phyloP scores from a whole-genome alignment of 2,797 vertebrate genomes.

The Sebastes oblongus region DNA sequence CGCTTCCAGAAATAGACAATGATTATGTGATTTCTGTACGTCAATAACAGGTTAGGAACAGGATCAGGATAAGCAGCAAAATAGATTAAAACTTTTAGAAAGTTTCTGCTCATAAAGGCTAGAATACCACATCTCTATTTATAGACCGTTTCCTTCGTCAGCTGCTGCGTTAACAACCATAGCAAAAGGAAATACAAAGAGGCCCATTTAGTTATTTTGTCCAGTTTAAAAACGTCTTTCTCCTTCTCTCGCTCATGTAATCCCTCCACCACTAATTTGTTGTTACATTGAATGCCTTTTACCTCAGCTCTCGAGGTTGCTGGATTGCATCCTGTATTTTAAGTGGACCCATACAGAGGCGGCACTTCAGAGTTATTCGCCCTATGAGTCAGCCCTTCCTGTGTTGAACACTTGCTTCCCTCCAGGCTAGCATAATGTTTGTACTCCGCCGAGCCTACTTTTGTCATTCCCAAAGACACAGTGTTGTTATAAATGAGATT shows the following conservation, averaged over 20 bases:
- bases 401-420: background rate
- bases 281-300: background rate
- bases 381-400: background rate
- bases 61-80: background rate
- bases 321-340: background rate
- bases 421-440: background rate
- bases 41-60: background rate
- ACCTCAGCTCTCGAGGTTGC: background rate
- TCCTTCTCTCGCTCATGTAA: background rate
- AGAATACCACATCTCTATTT: background rate
- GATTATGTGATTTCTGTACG: background rate
- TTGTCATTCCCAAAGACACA: background rate
- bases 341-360: background rate
- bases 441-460: background rate
- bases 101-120: background rate
- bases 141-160: background rate
- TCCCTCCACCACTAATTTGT: background rate
- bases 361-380: background rate
- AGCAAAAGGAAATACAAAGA: background rate
- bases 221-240: too few relatives aligned
- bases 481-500: background rate
- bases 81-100: background rate
- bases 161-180: background rate
- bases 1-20: background rate
- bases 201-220: background rate